Base-by-base conservation (phyloP, 2,888 invertebrate genomes). In the Acronicta psi region DNA sequence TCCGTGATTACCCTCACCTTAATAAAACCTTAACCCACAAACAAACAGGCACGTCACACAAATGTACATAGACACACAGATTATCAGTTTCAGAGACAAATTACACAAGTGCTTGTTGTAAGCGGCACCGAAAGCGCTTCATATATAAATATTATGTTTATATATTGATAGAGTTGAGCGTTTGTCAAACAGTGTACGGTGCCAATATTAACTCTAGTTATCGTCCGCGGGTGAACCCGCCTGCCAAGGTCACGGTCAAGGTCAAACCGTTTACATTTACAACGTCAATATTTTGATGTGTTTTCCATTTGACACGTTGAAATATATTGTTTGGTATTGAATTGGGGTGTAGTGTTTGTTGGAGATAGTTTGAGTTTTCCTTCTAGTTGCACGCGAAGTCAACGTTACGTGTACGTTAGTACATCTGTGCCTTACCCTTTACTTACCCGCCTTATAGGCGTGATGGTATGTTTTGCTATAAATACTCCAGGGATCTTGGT, bases 61-160 rank as follows among this genome's bases (percentile, higher is more conserved):
- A 69, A 69, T 67, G 59, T 58, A 83, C 77, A 83, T 79, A 83
- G 74, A 81, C 82, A 84, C 75, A 83, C 77, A 86, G 88, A 92
- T 92, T 90, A 93, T 90, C 88, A 89, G 84, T 91, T 92, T 91
- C 90, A 92, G 90, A 82, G 84, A 87, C 89, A 90, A 88, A 87
- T 90, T 91, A 92, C 89, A 91, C 90, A 91, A 90, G 86, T 88
- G 87, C 82, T 79, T 77, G 79, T 80, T 80, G 82, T 80, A 67
- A 82, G 82, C 81, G 83, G 76, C n/a, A 85, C 88, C 86, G 83
- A 90, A 90, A 90, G 87, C 84, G 87, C 83, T 85, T 86, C 88
- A 91, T 91, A 93, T 91, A 93, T 93, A 93, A 93, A 94, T 92
- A 93, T 93, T 91, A 88, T 93, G 93, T 94, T 92, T 93, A 93